phyloP scores from a whole-genome alignment of 2,888 invertebrate genomes.

The Tethea ocularis region DNA sequence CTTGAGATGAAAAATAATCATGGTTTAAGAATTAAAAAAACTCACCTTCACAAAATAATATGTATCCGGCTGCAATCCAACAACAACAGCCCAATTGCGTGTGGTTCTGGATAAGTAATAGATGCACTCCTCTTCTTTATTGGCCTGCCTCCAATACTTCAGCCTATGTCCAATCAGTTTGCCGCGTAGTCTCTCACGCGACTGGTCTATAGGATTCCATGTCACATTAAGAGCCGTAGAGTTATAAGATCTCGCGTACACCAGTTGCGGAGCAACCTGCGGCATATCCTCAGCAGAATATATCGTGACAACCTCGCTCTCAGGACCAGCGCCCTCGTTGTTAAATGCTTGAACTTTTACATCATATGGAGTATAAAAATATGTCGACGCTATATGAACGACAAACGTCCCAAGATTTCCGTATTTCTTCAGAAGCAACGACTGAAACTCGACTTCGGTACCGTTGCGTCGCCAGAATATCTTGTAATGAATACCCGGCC shows the following conservation, averaged over 20 bases:
- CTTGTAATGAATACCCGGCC: constrained; percentile 94
- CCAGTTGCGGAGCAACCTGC: constrained; percentile 93
- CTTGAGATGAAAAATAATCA: constrained; percentile 12
- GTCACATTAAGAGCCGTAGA: constrained; percentile 96
- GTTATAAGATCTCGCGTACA: constrained; percentile 91
- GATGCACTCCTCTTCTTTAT: constrained; percentile 90
- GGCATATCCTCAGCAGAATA: constrained; percentile 97
- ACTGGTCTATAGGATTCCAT: constrained; percentile 94
- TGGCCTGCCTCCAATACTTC: constrained; percentile 94
- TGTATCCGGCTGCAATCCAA: constrained; percentile 95
- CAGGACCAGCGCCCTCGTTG: constrained; percentile 91
- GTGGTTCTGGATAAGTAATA: constrained; percentile 94
- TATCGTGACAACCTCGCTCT: constrained; percentile 89
- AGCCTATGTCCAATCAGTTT: constrained; percentile 96
- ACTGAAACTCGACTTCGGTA: constrained; percentile 90
- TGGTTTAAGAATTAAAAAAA: constrained; percentile 3
- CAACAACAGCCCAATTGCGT: constrained; percentile 93
- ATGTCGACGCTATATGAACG: constrained; percentile 88
- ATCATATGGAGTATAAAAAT: constrained; percentile 92
- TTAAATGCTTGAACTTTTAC: constrained; percentile 94
- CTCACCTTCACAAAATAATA: constrained; percentile 94
- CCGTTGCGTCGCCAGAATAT: constrained; percentile 93
- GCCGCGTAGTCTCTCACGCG: constrained; percentile 92
- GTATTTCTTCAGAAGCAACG: constrained; percentile 86
- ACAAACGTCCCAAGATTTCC: constrained; percentile 92